phyloP scores from a whole-genome alignment of 2,888 invertebrate genomes.

The Coronaproctus castanopsis region DNA sequence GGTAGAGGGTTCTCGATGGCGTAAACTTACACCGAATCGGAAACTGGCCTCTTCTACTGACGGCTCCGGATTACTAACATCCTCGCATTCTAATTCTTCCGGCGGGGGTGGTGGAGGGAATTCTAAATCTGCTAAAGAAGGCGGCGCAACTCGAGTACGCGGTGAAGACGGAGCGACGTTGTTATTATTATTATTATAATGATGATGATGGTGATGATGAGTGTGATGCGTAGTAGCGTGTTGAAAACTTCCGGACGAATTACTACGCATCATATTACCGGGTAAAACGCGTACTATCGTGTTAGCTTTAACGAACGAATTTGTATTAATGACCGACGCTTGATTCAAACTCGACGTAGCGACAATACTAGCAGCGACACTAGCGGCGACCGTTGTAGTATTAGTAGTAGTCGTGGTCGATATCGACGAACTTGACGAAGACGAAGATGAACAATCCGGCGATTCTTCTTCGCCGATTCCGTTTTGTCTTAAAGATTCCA shows the following conservation, averaged over 20 bases:
- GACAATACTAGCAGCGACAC: constrained; percentile 26
- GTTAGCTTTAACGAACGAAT: not conserved
- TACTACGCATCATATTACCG: constrained; percentile 72
- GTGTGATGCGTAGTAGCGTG: too few species aligned
- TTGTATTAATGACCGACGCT: too few species aligned
- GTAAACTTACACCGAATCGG: constrained; percentile 45
- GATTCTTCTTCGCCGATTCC: constrained; percentile 27
- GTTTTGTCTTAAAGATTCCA: constrained; percentile 76
- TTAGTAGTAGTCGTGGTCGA: not conserved
- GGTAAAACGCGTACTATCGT: constrained; percentile 29
- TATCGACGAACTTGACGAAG: constrained; percentile 19
- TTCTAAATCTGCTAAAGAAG: constrained; percentile 66
- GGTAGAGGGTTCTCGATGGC: constrained; percentile 41
- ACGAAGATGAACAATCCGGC: not conserved
- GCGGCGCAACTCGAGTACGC: constrained; percentile 41
- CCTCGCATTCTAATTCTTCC: constrained; percentile 32
- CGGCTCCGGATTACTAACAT: constrained; percentile 27
- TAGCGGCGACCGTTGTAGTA: constrained; percentile 27
- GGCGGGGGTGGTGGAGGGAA: constrained; percentile 77
- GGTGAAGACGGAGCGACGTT: constrained; percentile 33
- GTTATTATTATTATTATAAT: too few species aligned
- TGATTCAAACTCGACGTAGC: not conserved
- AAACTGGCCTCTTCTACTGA: constrained; percentile 51
- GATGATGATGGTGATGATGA: too few species aligned
- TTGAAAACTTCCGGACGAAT: constrained; percentile 53